Evolutionary conservation across 2,888 invertebrate genomes (phyloP).

Genomic region (Choristoneura rosaceana): DNA sequence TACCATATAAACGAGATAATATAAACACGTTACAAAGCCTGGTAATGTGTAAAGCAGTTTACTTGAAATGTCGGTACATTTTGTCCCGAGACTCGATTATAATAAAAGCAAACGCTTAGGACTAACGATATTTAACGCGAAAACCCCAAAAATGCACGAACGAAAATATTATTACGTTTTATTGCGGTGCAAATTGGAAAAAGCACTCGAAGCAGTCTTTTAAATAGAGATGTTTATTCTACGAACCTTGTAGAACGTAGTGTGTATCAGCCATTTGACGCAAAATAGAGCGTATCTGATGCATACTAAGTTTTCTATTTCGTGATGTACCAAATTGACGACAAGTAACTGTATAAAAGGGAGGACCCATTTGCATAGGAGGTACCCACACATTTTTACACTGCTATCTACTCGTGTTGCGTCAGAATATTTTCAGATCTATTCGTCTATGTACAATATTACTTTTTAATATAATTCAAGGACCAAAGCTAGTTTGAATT

Average conservation of each 20-base stretch:
- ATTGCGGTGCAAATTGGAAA: conserved; percentile 24
- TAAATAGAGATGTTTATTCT: background rate
- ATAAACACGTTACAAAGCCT: conserved; percentile 11
- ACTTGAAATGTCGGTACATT: conserved; percentile 22
- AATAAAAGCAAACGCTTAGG: conserved; percentile 34
- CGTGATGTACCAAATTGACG: background rate
- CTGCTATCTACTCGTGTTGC: background rate
- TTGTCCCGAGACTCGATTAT: conserved; percentile 22
- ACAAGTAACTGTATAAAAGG: background rate
- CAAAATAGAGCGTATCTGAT: no score
- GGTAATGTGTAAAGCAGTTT: conserved; percentile 17
- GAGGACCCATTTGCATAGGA: background rate
- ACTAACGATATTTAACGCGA: conserved; percentile 26
- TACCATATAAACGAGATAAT: background rate
- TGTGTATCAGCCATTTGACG: background rate
- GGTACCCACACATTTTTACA: background rate
- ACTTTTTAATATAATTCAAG: no score
- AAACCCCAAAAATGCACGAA: conserved; percentile 12
- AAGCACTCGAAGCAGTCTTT: background rate
- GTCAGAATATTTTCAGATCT: no score
- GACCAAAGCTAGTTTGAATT: no score
- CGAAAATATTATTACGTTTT: conserved; percentile 8
- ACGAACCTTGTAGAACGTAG: background rate
- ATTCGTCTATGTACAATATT: no score
- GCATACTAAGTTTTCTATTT: background rate